Base-by-base conservation (phyloP, 2,113 vertebrate genomes). In the Tragelaphus strepsiceros region DNA sequence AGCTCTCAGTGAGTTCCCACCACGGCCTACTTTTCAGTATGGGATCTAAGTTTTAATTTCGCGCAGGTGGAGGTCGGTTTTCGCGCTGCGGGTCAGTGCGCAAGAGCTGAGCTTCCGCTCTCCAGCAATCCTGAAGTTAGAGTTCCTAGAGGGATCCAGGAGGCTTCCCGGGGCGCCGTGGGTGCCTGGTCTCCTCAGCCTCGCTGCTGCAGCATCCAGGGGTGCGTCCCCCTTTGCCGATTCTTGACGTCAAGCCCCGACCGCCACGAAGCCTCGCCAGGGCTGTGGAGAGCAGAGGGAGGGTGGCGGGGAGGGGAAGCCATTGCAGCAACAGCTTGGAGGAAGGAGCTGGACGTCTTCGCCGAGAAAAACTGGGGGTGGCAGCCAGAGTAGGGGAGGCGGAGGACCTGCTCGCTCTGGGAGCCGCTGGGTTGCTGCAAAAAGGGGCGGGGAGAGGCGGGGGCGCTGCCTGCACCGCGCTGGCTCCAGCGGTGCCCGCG, bases 171-270 rank as follows among this genome's bases (percentile, higher is more conserved):
- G 95, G 19, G 81, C 28, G 32, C 84, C 96, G 97, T 61, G 93
- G 51, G 98, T 88, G 56, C 51, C 53, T 93, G 5, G 30, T 54
- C 93, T 56, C 62, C 93, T 51, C 54, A 1, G 78, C 54, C 24
- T 86, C 15, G 6, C 64, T 35, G 11, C 82, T 74, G 96, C 97
- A 97, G 93, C 77, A 91, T 84, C 58, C 17, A 58, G 92, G 94
- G 95, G 64, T 78, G 92, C 97, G 35, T 64, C 92, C 87, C 56
- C 67, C 74, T 62, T 95, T 56, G 64, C 87, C 24, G 54, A 64
- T 83, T 95, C 98, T 97, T 99, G 98, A 99, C 98, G 99, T 99
- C 99, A 98, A 93, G 91, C 97, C 97, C 97, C 49, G 1, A 89
- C 92, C 96, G 96, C 87, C 90, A 10, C 49, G 82, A 56, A 96